These are phyloP conservation scores for Opisthograptis luteolata DNA, from an alignment of 2,888 invertebrate species.

Conservation along the genomic window DNA sequence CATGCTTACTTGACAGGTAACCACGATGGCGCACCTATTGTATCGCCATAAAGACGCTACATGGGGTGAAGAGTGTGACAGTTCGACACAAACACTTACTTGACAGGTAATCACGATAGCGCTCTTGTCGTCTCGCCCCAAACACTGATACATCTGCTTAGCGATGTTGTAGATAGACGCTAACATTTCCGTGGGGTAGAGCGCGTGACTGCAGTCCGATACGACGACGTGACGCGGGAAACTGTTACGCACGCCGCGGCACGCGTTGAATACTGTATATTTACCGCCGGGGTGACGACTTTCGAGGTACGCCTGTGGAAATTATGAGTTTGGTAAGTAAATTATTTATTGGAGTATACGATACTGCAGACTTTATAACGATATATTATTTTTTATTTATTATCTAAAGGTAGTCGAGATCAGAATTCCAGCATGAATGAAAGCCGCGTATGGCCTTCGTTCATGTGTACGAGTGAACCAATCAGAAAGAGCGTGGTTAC, in stretches of 20 bases:
- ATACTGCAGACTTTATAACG: no score
- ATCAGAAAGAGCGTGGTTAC: no score
- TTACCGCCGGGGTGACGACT: slow-evolving; percentile 89
- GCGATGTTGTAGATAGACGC: slow-evolving; percentile 92
- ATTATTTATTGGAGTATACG: no score
- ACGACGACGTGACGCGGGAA: slow-evolving; percentile 84
- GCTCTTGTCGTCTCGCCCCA: slow-evolving; percentile 92
- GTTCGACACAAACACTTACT: slow-evolving; percentile 74
- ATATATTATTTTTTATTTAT: no score
- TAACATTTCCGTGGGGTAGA: slow-evolving; percentile 90
- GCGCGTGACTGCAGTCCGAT: slow-evolving; percentile 83
- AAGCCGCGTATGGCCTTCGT: no score
- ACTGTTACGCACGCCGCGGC: slow-evolving; percentile 77
- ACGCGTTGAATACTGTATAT: slow-evolving; percentile 94
- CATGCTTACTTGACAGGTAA: slow-evolving; percentile 82
- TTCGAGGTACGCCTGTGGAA: slow-evolving; percentile 87
- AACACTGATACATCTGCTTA: slow-evolving; percentile 94
- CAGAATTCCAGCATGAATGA: no score
- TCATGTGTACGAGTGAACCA: no score
- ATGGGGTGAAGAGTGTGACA: slow-evolving; percentile 64
- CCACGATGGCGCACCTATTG: slow-evolving; percentile 89
- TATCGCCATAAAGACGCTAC: slow-evolving; percentile 87
- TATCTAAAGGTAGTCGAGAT: no score
- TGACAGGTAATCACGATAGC: slow-evolving; percentile 93
- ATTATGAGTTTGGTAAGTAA: neutral